Base-by-base conservation (phyloP, 2,888 invertebrate species). In the Hypsopygia costalis region DNA sequence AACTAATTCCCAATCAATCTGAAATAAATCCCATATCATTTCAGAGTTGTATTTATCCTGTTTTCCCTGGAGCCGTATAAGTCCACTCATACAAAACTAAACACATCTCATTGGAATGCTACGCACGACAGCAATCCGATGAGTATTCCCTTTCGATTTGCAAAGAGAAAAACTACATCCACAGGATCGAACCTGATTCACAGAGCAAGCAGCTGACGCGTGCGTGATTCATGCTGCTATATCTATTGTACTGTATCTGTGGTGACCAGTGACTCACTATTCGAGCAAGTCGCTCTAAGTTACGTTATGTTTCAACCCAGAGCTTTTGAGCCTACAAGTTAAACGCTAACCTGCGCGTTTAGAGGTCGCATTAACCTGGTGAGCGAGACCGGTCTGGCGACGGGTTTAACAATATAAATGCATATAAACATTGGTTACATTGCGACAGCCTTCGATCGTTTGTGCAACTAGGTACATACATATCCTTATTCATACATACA, bases 151-250 rank as follows among this genome's bases (percentile, higher is more conserved):
- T 1, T 30, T 30, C 30, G 33, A 16, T 33, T 39, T 11, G 36
- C 49, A 59, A 61, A 54, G 52, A 62, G 52, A 58, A 45, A 54
- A 46, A 51, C n/a, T 2, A 16, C 16, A 3, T 16, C 16, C 16
- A 3, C 62, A 53, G 53, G 58, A 62, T 56, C 36, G 37, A 43
- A 51, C 61, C 60, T 67, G 72, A 66, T 58, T 65, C 63, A 66
- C 58, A 47, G 48, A 51, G 52, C 49, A 46, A 33, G 50, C 37
- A 32, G 29, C 52, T 62, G 63, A 65, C 56, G 69, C 63, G 69
- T 59, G 52, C 39, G 42, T 45, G 49, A 46, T 43, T 16, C 43
- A 38, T 38, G 43, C 34, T 34, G 47, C 16, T 55, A 44, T 49
- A 49, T 50, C 46, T 51, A 44, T 38, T 34, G 28, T 28, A 30